These are phyloP conservation scores for Salvator merianae DNA, from an alignment of 2,113 vertebrate species.

Conservation along the genomic window DNA sequence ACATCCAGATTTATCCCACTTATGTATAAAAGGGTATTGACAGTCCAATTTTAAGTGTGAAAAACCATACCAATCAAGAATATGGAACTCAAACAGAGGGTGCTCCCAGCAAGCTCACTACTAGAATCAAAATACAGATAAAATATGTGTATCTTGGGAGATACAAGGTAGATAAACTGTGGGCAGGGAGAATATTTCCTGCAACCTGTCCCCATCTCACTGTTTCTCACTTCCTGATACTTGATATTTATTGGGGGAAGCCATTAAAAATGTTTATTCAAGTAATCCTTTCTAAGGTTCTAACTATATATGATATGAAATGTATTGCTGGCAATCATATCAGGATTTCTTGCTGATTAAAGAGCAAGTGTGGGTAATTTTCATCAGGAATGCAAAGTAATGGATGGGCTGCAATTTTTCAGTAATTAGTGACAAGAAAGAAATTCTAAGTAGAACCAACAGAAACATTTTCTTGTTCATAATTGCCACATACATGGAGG, in stretches of 20 bases:
- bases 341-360: too few relatives aligned
- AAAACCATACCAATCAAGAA: neutral
- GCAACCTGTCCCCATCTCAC: too few relatives aligned
- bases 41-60: neutral
- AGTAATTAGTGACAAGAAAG: too few relatives aligned
- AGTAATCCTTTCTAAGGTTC: neutral
- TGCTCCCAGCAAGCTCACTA: neutral
- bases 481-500: too few relatives aligned
- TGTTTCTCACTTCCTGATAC: neutral
- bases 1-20: neutral
- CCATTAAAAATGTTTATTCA: neutral
- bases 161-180: neutral
- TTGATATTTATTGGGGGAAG: conserved; percentile 9
- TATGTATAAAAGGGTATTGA: neutral
- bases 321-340: too few relatives aligned
- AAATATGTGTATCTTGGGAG: too few relatives aligned
- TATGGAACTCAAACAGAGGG: neutral
- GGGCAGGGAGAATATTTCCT: neutral
- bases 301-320: too few relatives aligned
- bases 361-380: too few relatives aligned
- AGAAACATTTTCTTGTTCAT: too few relatives aligned
- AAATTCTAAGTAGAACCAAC: too few relatives aligned
- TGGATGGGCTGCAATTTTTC: too few relatives aligned
- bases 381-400: too few relatives aligned
- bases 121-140: neutral